phyloP scores from a whole-genome alignment of 1,140 invertebrate genomes.

The Bicyclus anynana region DNA sequence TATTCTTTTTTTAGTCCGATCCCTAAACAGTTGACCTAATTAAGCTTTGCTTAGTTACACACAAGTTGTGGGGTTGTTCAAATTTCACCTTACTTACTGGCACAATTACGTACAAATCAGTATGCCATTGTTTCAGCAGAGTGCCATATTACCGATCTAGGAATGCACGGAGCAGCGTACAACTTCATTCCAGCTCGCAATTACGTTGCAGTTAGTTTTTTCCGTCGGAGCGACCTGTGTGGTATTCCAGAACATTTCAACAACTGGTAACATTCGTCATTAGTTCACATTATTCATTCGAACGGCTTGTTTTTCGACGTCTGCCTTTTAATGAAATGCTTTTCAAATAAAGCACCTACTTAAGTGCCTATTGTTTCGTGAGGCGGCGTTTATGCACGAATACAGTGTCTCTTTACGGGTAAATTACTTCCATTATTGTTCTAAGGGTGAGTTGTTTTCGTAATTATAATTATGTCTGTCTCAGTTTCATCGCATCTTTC shows the following conservation, averaged over 20 bases:
- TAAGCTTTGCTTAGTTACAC: too few relatives aligned
- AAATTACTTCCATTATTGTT: slow-evolving; percentile 12
- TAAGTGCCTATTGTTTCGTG: slow-evolving; percentile 36
- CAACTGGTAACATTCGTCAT: slow-evolving; percentile 64
- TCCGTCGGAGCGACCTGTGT: slow-evolving; percentile 27
- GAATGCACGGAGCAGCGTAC: slow-evolving; percentile 40
- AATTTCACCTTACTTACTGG: too few relatives aligned
- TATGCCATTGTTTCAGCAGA: slow-evolving; percentile 5
- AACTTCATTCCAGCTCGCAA: slow-evolving; percentile 53
- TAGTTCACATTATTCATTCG: slow-evolving; percentile 61
- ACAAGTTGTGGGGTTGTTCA: too few relatives aligned
- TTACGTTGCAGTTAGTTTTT: slow-evolving; percentile 56
- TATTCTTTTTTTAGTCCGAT: too few relatives aligned
- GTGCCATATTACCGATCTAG: slow-evolving; percentile 18
- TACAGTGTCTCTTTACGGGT: slow-evolving; percentile 24
- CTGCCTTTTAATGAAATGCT: slow-evolving; percentile 52
- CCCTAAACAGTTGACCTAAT: too few relatives aligned
- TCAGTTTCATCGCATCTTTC: too few relatives aligned
- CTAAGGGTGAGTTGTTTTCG: not conserved
- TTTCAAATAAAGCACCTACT: slow-evolving; percentile 40
- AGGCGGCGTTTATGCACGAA: slow-evolving; percentile 28
- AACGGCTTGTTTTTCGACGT: slow-evolving; percentile 54
- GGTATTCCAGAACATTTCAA: slow-evolving; percentile 49
- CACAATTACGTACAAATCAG: not conserved
- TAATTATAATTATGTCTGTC: not conserved